phyloP scores from a whole-genome alignment of 2,888 invertebrate genomes.

The Ornithoptera priamus region DNA sequence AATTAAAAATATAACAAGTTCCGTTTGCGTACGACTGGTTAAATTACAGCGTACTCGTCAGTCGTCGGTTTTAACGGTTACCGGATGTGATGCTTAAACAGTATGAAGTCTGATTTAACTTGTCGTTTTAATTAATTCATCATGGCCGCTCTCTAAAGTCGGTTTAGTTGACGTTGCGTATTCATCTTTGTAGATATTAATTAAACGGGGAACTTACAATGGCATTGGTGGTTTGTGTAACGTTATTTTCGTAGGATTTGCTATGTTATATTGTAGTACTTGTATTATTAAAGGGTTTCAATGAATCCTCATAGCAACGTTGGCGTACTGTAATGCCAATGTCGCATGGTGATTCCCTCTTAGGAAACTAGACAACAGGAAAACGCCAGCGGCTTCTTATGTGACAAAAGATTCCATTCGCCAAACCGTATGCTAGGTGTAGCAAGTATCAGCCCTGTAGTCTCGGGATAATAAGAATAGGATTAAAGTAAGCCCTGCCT shows the following conservation, averaged over 20 bases:
- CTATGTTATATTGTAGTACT: neutral
- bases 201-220: neutral
- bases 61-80: neutral
- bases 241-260: neutral
- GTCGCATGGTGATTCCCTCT: too few relatives aligned
- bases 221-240: neutral
- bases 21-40: too few relatives aligned
- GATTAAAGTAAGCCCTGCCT: too few relatives aligned
- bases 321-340: too few relatives aligned
- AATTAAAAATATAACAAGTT: neutral
- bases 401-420: too few relatives aligned
- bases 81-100: neutral
- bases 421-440: too few relatives aligned
- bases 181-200: neutral
- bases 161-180: neutral
- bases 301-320: too few relatives aligned
- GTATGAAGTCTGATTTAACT: conserved; percentile 9
- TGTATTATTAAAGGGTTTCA: neutral
- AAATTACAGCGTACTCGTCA: neutral
- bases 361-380: too few relatives aligned
- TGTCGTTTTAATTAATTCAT: conserved; percentile 20
- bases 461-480: too few relatives aligned
- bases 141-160: conserved; percentile 5
- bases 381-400: too few relatives aligned
- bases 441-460: too few relatives aligned